Base-by-base conservation (phyloP, 2,888 invertebrate genomes). In the Apodemia duryi region DNA sequence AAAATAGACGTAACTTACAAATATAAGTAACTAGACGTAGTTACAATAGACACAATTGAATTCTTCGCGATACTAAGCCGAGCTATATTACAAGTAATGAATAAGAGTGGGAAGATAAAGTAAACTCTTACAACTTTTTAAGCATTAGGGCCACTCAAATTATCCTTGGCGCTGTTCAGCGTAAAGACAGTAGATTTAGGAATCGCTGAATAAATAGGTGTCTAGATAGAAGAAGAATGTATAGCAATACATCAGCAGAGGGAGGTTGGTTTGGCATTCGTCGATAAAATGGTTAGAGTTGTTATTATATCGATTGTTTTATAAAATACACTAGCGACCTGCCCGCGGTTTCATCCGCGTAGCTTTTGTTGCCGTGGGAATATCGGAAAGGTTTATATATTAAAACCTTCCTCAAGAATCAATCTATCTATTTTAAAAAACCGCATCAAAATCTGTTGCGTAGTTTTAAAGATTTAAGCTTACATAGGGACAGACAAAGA, bases 151-250 rank as follows among this genome's bases (percentile, higher is more conserved):
- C 77, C 74, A 74, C 74, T 68, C 67, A 71, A 69, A 74, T 80
- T 68, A 70, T 67, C 68, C 69, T 64, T 66, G 67, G 68, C 70
- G 64, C 69, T 61, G 54, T 64, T 64, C 61, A 43, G 49, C 65
- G 66, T 70, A 83, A 78, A 60, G 74, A 75, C 77, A 73, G 73
- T 75, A 77, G 84, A 82, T 84, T 85, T 78, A 72, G 76, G 72
- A 73, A 74, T 78, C 67, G 72, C 78, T 76, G 80, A 86, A 88
- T 85, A 88, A 86, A 86, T 86, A 84, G 83, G 82, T 83, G 81
- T 76, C 77, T 77, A 76, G 72, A 70, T 68, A 79, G 76, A 80
- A 83, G 86, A 88, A 82, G 82, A 86, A 89, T 89, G 87, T 85
- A 82, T 75, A 70, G 83, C 79, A 82, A 89, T 89, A 86, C 82